Conservation (phyloP, 2,113 vertebrate genomes). For the Hippocampus guttulatus region DNA sequence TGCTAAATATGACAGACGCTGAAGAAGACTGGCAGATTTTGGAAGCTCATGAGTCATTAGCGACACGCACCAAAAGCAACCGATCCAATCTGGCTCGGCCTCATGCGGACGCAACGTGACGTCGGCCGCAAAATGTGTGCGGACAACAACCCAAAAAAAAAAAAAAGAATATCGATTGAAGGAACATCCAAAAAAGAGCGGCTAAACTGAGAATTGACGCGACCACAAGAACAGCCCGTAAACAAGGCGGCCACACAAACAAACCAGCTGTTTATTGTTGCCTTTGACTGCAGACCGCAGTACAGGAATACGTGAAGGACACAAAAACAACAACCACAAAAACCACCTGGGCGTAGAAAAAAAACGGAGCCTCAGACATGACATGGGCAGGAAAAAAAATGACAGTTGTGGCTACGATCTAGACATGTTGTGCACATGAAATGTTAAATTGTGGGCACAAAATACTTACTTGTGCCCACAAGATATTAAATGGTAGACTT, state of each 20-base stretch:
- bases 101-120: background rate
- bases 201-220: background rate
- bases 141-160: background rate
- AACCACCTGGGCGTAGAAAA: background rate
- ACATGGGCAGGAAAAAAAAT: background rate
- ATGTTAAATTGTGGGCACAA: background rate
- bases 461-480: too few species aligned
- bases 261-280: background rate
- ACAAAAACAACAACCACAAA: background rate
- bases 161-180: background rate
- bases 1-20: background rate
- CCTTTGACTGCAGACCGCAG: background rate
- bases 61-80: background rate
- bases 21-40: background rate
- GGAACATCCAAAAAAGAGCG: background rate
- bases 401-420: background rate
- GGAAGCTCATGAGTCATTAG: background rate
- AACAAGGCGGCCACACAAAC: background rate
- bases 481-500: too few species aligned
- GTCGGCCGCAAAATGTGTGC: background rate
- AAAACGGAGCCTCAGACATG: background rate
- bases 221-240: background rate
- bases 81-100: background rate
- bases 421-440: background rate
- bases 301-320: background rate